Evolutionary conservation across 1,140 invertebrate genomes (phyloP).

Genomic region (Kradibia gibbosae): DNA sequence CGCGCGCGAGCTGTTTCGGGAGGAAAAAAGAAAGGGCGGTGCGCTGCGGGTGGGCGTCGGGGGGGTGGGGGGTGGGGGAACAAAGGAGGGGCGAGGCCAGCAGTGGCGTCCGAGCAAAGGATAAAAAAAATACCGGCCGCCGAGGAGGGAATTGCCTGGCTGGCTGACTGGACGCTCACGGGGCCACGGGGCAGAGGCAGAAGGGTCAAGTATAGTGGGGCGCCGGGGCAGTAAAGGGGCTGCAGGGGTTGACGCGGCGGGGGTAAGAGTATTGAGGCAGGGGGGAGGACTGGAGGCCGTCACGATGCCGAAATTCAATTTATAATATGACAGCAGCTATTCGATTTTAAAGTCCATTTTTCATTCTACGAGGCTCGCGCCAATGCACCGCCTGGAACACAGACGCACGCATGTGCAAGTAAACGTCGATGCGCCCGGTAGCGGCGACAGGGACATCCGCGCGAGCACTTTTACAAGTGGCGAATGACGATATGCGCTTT

Average conservation of each 20-base stretch:
- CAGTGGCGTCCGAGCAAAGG: conserved; percentile 45
- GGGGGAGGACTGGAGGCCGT: conserved; percentile 53
- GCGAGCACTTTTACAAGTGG: conserved; percentile 49
- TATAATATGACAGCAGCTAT: conserved; percentile 68
- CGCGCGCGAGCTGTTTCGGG: conserved; percentile 35
- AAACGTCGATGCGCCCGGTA: conserved; percentile 42
- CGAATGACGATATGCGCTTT: conserved; percentile 50
- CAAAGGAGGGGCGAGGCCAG: not conserved
- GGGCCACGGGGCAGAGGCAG: not conserved
- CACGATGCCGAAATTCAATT: conserved; percentile 66
- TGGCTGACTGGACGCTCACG: too few species aligned
- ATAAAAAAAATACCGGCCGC: conserved; percentile 59
- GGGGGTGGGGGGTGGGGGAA: not conserved
- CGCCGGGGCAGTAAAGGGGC: conserved; percentile 24
- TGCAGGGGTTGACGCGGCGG: conserved; percentile 34
- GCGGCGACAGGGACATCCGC: conserved; percentile 22
- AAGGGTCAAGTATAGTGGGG: not conserved
- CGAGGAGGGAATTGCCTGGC: not conserved
- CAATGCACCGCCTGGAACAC: conserved; percentile 55
- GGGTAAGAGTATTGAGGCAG: conserved; percentile 42
- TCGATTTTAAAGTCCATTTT: conserved; percentile 69
- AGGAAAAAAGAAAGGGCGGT: not conserved
- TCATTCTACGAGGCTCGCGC: conserved; percentile 57
- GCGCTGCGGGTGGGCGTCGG: not conserved
- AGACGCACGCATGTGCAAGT: conserved; percentile 49